Conservation (phyloP, 2,113 vertebrate species). For the Microtus oregoni region DNA sequence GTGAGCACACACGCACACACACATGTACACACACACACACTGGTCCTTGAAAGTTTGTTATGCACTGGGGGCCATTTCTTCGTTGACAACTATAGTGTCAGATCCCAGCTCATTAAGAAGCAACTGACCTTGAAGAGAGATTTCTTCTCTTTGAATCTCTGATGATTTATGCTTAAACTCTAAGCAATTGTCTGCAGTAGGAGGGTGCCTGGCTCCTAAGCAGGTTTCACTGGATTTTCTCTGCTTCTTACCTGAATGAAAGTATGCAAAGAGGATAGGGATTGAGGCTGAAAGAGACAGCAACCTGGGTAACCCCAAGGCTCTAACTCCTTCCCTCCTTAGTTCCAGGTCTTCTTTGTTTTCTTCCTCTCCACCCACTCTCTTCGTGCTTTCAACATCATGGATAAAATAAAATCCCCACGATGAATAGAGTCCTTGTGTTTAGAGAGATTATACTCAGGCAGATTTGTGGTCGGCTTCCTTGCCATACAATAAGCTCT, state of each 20-base stretch:
- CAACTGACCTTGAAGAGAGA: background rate
- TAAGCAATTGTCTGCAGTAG: background rate
- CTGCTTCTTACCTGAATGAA: background rate
- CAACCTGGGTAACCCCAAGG: too few relatives aligned
- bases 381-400: background rate
- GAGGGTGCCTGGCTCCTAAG: background rate
- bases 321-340: background rate
- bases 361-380: background rate
- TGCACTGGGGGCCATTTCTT: background rate
- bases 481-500: background rate
- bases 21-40: background rate
- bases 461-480: background rate
- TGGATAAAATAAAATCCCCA: background rate
- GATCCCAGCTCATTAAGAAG: background rate
- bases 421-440: background rate
- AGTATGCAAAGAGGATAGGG: rapidly evolving
- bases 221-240: background rate
- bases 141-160: background rate
- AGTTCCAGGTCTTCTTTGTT: background rate
- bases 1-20: too few relatives aligned
- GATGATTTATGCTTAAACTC: background rate
- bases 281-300: background rate
- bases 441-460: background rate
- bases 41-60: background rate
- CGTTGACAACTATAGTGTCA: background rate